A percentile compares a stretch with the other conserved stretches of the same genome.
phyloP scores from a whole-genome alignment of 2,888 invertebrate genomes.

The Podabrus alpinus region DNA sequence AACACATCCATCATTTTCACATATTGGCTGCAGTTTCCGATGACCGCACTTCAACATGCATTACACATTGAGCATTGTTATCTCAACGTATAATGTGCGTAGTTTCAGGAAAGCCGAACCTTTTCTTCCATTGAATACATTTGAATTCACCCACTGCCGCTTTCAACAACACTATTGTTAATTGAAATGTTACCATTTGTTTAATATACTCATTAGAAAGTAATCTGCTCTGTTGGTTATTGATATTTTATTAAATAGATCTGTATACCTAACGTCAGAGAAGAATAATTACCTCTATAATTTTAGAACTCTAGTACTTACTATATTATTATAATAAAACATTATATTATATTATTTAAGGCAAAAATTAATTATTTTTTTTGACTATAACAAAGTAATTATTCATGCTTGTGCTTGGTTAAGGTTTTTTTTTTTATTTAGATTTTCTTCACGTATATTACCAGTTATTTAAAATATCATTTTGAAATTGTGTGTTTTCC shows the following conservation, averaged over 20 bases:
- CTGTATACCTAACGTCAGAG: neutral
- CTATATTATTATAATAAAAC: too few relatives aligned
- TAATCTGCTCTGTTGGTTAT: neutral
- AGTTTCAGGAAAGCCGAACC: conserved; percentile 6
- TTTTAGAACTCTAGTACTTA: neutral
- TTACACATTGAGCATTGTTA: conserved; percentile 31
- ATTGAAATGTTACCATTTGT: conserved; percentile 1
- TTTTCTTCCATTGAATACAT: conserved; percentile 13
- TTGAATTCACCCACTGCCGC: neutral
- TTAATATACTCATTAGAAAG: neutral
- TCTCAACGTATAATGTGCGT: conserved; percentile 15
- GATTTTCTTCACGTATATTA: too few relatives aligned
- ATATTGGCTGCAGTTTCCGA: conserved; percentile 46
- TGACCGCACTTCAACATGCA: conserved; percentile 44
- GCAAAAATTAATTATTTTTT: too few relatives aligned
- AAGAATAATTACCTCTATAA: neutral
- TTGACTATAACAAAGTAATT: too few relatives aligned
- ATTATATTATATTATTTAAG: too few relatives aligned
- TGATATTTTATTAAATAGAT: neutral
- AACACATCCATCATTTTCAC: conserved; percentile 44
- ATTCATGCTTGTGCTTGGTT: too few relatives aligned
- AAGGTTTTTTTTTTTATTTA: too few relatives aligned
- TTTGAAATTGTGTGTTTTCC: too few relatives aligned
- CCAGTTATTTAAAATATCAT: too few relatives aligned
- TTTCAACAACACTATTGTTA: neutral